Conservation (phyloP, 2,888 invertebrate species). For the Agriopis aurantiaria region DNA sequence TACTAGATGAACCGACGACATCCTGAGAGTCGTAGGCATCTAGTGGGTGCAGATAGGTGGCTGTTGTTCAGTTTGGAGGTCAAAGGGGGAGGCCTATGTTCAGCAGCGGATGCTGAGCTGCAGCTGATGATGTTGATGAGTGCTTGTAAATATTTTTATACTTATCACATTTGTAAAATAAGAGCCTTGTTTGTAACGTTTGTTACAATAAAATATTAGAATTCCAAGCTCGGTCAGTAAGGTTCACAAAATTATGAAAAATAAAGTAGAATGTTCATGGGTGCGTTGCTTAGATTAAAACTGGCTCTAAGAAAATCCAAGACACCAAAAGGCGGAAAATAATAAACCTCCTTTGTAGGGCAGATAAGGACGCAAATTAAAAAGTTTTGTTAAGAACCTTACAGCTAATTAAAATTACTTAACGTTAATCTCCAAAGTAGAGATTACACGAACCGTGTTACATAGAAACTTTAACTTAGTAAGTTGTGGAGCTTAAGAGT, state of each 20-base stretch:
- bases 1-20: too few species aligned
- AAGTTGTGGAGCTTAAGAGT: constrained; percentile 12
- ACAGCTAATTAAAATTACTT: constrained; percentile 42
- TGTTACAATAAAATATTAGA: not conserved
- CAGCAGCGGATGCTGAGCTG: too few species aligned
- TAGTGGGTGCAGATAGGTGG: too few species aligned
- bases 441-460: constrained; percentile 31
- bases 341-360: constrained; percentile 28
- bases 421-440: constrained; percentile 36
- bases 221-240: not conserved
- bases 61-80: too few species aligned
- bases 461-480: constrained; percentile 16
- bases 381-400: constrained; percentile 35
- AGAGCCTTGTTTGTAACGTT: too few species aligned
- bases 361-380: constrained; percentile 30
- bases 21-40: too few species aligned
- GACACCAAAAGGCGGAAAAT: constrained; percentile 23
- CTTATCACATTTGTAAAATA: too few species aligned
- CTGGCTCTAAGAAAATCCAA: constrained; percentile 13
- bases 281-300: constrained; percentile 5
- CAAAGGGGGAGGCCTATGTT: too few species aligned
- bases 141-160: too few species aligned
- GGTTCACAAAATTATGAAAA: constrained; percentile 4
- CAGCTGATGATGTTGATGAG: too few species aligned
- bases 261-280: constrained; percentile 6